A percentile compares a stretch with the other conserved stretches of the same genome.
phyloP scores from a whole-genome alignment of 1,140 invertebrate genomes.

The Microplitis mediator region DNA sequence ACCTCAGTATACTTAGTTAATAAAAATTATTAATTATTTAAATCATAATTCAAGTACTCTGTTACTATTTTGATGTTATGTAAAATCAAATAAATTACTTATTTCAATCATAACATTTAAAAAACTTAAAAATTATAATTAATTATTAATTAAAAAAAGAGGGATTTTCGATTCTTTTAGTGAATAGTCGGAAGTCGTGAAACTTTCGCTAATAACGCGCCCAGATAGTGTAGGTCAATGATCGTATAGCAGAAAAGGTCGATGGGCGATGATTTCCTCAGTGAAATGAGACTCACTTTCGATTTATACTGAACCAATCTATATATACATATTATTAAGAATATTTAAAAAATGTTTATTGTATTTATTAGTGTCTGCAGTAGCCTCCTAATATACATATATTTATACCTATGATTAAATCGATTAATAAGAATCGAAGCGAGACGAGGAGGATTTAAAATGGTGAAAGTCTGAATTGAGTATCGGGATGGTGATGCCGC shows the following conservation, averaged over 20 bases:
- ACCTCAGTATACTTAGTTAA: too few relatives aligned
- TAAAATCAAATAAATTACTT: too few relatives aligned
- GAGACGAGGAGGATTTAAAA: slow-evolving; percentile 20
- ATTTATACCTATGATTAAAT: not conserved
- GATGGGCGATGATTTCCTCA: not conserved
- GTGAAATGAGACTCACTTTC: not conserved
- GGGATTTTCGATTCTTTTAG: not conserved
- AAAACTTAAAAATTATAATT: too few relatives aligned
- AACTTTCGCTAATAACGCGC: not conserved
- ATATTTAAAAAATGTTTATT: not conserved
- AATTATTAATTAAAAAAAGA: not conserved
- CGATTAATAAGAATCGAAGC: slow-evolving; percentile 21
- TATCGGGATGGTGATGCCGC: too few relatives aligned
- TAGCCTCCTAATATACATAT: not conserved
- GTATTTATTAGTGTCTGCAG: not conserved
- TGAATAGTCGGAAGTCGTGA: not conserved
- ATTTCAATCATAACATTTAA: too few relatives aligned
- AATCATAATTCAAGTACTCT: too few relatives aligned
- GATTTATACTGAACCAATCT: not conserved
- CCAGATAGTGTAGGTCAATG: not conserved
- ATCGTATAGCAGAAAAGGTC: not conserved
- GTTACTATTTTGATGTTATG: too few relatives aligned
- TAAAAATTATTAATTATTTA: too few relatives aligned
- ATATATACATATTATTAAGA: too few relatives aligned
- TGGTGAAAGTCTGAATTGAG: slow-evolving; percentile 28